Evolutionary conservation across 2,888 invertebrate genomes (phyloP), one percentile per base, ranked within the genome.

Genomic region (Atrina japonica): DNA sequence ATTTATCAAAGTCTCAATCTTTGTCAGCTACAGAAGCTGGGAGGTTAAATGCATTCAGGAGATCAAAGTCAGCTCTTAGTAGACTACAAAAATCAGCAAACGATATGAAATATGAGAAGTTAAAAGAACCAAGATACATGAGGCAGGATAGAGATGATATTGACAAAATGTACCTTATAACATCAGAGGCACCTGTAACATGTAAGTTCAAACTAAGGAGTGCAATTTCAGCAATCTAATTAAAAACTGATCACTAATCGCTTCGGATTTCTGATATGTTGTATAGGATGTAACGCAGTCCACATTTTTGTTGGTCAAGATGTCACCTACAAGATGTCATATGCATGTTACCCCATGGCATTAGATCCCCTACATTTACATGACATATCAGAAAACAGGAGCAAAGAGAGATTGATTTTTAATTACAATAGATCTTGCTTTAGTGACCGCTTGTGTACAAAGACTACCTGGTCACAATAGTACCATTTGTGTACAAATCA

Each of bases 161-260:
- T 2, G 77, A 83, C n/a, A 78, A 75, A 65, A 43, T 79, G 52
- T 81, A 80, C 61, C 65, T 81, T 14, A 76, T 78, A 66, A 68
- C 77, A 16, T 69, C 70, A 11, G 80, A 81, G 41, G 82, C 81
- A 11, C 82, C 82, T 18, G 52, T 50, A 35, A 82, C 70, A 70
- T 77, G 82, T 80, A 71, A 68, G 49, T 50, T 30, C 18, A 29
- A 35, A 64, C 21, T 43, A 27, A n/a, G n/a, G 30, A 1, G n/a
- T 30, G 9, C 21, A 30, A 29, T 16, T 29, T 16, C n/a, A n/a
- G 29, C 29, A 16, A 18, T 55, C n/a, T n/a, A n/a, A n/a, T n/a
- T n/a, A n/a, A n/a, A n/a, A n/a, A n/a, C n/a, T n/a, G n/a, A n/a
- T n/a, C 21, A 29, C 16, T n/a, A n/a, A n/a, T n/a, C n/a, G n/a